phyloP scores from a whole-genome alignment of 2,113 vertebrate species.

The Heterochromis multidens region DNA sequence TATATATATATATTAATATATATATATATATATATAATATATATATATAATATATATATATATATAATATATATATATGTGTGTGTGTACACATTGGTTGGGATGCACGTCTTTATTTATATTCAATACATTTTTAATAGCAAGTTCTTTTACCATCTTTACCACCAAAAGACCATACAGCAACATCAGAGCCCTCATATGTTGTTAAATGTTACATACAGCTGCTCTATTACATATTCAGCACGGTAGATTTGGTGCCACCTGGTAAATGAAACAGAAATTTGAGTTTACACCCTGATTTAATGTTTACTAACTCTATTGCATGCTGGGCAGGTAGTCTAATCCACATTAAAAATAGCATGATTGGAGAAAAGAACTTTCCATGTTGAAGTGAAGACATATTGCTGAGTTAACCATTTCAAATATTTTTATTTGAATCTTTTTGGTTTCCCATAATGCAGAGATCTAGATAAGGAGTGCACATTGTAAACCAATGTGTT shows the following conservation, averaged over 20 bases:
- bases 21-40: too few species aligned
- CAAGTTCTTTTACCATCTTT: neutral
- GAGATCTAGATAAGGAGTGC: neutral
- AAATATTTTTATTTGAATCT: neutral
- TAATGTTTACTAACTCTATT: neutral
- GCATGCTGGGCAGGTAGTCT: neutral
- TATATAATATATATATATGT: too few species aligned
- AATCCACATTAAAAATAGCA: neutral
- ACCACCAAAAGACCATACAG: neutral
- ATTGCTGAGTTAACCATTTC: neutral
- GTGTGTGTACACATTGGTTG: too few species aligned
- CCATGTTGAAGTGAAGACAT: neutral
- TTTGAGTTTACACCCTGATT: neutral
- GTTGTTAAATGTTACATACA: neutral
- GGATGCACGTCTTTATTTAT: neutral
- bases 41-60: too few species aligned
- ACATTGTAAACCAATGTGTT: neutral
- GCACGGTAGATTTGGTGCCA: neutral
- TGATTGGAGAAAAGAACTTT: too few species aligned
- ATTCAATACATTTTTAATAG: neutral
- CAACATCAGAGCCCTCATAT: neutral
- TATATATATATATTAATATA: too few species aligned
- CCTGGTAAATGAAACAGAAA: neutral
- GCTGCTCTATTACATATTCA: rapidly evolving
- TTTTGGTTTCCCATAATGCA: neutral